These are phyloP conservation scores for Nothocercus nigrocapillus DNA, from an alignment of 2,113 vertebrate genomes.

Conservation along the genomic window DNA sequence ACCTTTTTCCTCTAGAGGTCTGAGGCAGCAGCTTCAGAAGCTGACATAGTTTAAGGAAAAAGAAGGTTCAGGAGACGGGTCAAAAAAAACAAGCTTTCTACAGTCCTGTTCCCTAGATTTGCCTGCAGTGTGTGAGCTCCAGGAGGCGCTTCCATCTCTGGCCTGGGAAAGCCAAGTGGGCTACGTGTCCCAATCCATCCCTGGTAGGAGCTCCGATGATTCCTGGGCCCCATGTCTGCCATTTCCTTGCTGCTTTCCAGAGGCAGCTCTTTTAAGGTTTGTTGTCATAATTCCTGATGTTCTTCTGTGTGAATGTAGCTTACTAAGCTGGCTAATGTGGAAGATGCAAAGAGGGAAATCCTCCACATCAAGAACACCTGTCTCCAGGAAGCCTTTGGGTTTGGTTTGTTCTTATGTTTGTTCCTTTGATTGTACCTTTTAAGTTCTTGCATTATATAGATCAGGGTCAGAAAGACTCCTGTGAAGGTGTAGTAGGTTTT, in stretches of 20 bases:
- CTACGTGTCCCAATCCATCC: accelerated
- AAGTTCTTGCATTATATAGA: background rate
- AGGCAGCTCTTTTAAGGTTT: background rate
- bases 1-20: background rate
- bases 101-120: background rate
- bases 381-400: background rate
- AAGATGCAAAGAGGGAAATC: background rate
- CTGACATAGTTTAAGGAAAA: background rate
- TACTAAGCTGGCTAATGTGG: background rate
- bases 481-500: background rate
- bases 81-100: background rate
- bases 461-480: background rate
- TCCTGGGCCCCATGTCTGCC: background rate
- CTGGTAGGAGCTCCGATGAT: background rate
- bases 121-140: accelerated
- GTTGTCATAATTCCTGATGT: background rate
- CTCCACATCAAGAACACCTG: accelerated
- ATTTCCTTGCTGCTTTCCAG: accelerated
- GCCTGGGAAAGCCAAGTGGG: accelerated
- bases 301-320: accelerated
- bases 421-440: background rate
- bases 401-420: background rate
- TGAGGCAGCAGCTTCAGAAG: background rate
- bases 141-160: accelerated
- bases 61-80: background rate